Evolutionary conservation across 2,888 invertebrate genomes (phyloP), one percentile per base, ranked within the genome.

Genomic region (Dryadula phaetusa): DNA sequence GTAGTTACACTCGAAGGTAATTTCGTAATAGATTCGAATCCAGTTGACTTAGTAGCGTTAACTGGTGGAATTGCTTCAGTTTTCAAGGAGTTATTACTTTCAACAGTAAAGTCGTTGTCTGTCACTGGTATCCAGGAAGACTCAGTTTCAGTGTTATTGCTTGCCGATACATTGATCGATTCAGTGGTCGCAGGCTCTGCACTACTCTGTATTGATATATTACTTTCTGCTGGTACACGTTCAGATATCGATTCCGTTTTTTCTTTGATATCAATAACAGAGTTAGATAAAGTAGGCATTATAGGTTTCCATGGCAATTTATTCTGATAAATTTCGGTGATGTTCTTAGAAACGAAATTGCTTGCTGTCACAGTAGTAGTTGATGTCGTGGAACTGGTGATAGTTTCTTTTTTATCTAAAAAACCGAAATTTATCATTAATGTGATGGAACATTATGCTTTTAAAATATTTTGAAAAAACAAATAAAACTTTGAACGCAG

Each of bases 21-120:
- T 83, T 93, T 93, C 64, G 93, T 92, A 72, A 92, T 92, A 70
- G 93, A 93, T 87, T 93, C 92, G 77, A 92, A 92, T 79, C 88
- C 85, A 74, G 82, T 90, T 82, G 85, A 83, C 78, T 80, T 88
- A 69, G 81, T 81, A 44, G 78, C 78, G 73, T 86, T 83, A 82
- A 84, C 82, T 69, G 82, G 80, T 73, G 82, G 83, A 82, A 85
- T 83, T 78, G 78, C 81, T 75, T 83, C 77, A 70, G 78, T 77
- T 69, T 76, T 75, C 64, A 73, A 79, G 69, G 63, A 66, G 70
- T 78, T 70, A 72, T 72, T 76, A 46, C 64, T 70, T 70, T 80
- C 79, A 71, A 75, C 76, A 18, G 80, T 82, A 71, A 78, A 74
- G 53, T 83, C 80, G 25, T 74, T 76, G 54, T 72, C 75, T 66